A percentile compares a stretch with the other conserved stretches of the same genome.
phyloP scores from a whole-genome alignment of 1,140 invertebrate genomes.

The Steinernema feltiae region DNA sequence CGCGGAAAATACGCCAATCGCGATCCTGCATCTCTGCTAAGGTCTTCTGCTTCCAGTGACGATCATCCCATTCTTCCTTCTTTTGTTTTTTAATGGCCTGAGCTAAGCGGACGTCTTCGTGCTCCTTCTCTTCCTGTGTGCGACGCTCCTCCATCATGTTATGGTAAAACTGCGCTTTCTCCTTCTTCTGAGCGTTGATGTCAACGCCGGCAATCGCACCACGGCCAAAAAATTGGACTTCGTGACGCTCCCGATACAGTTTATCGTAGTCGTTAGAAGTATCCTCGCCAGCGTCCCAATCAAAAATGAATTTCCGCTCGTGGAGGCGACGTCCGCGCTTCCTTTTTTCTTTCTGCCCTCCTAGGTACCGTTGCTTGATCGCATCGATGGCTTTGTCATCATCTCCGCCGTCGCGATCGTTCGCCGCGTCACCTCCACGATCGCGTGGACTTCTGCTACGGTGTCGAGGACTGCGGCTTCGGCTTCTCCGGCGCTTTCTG shows the following conservation, averaged over 20 bases:
- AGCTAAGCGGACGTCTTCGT: constrained; percentile 67
- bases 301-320: constrained; percentile 98
- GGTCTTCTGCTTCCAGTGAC: constrained; percentile 95
- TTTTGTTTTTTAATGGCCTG: constrained; percentile 46
- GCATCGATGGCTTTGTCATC: constrained; percentile 39
- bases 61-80: constrained; percentile 96
- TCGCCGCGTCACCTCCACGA: background rate
- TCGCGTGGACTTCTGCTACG: constrained; percentile 8
- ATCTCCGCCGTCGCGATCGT: constrained; percentile 23
- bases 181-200: constrained; percentile 78
- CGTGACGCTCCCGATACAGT: constrained; percentile 89
- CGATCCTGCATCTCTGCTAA: constrained; percentile 92
- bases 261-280: constrained; percentile 95
- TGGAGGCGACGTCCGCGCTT: constrained; percentile 78
- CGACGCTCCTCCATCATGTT: constrained; percentile 86
- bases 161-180: constrained; percentile 95
- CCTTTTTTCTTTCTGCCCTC: constrained; percentile 81
- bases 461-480: constrained; percentile 20
- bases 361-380: constrained; percentile 71
- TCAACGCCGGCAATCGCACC: constrained; percentile 97
- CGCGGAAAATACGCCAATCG: constrained; percentile 98
- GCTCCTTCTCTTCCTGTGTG: constrained; percentile 92
- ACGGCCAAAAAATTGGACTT: constrained; percentile 91
- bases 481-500: constrained; percentile 27
- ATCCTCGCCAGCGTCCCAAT: constrained; percentile 98